Percentiles rank a stretch among this genome's conserved stretches.
These are phyloP conservation scores for Cephus rjabovi DNA, from an alignment of 2,888 invertebrate species.

Conservation along the genomic window DNA sequence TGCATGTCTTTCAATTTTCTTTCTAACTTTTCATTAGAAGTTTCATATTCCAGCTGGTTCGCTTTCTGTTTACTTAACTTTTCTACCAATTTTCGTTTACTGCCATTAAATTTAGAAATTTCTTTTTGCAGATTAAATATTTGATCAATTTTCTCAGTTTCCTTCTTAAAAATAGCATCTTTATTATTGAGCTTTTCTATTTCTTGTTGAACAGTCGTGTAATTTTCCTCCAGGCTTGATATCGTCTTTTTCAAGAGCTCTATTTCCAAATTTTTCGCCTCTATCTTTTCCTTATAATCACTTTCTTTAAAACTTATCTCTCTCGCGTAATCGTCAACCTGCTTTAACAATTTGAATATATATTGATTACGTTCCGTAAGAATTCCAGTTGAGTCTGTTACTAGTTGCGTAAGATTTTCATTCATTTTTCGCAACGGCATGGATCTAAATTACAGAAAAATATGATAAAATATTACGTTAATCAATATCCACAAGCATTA, in stretches of 20 bases:
- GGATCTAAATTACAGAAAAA: conserved; percentile 30
- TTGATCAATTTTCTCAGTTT: conserved; percentile 32
- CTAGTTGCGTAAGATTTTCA: conserved; percentile 24
- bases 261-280: conserved; percentile 26
- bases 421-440: conserved; percentile 33
- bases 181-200: conserved; percentile 27
- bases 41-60: conserved; percentile 30
- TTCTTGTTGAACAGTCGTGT: conserved; percentile 26
- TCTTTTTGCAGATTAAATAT: conserved; percentile 34
- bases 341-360: conserved; percentile 26
- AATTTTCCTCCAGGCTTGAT: conserved; percentile 23
- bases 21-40: conserved; percentile 36
- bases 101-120: conserved; percentile 32
- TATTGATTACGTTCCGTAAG: conserved; percentile 29
- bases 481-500: conserved; percentile 4
- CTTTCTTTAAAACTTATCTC: conserved; percentile 13
- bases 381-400: conserved; percentile 22
- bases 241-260: conserved; percentile 29
- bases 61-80: conserved; percentile 29
- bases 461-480: neutral
- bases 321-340: conserved; percentile 23
- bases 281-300: conserved; percentile 20
- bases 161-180: conserved; percentile 26
- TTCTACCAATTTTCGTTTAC: conserved; percentile 30
- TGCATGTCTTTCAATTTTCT: conserved; percentile 27